phyloP scores from a whole-genome alignment of 2,797 vertebrate species.

The Denticeps clupeoides region DNA sequence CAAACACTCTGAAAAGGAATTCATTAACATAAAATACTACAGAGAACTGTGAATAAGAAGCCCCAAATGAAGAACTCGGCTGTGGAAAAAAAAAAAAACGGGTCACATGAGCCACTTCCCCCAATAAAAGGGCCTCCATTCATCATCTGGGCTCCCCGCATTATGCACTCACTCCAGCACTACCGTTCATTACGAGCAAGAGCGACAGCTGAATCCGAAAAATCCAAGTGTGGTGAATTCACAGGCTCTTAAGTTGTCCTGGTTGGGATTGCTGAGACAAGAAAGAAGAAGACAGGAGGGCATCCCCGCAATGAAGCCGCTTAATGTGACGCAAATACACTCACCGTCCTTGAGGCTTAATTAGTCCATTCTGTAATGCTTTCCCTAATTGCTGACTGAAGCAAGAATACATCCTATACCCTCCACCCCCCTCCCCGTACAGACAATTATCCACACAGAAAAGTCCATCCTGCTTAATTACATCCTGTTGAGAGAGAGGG shows the following conservation, averaged over 20 bases:
- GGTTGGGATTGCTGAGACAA: not conserved
- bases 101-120: too few species aligned
- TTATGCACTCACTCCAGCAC: too few species aligned
- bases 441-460: conserved; percentile 51
- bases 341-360: conserved; percentile 53
- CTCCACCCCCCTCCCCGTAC: conserved; percentile 5
- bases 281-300: conserved; percentile 9
- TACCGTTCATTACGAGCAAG: conserved; percentile 16
- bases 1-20: too few species aligned
- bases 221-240: conserved; percentile 41
- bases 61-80: too few species aligned
- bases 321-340: conserved; percentile 32
- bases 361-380: conserved; percentile 47
- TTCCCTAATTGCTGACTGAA: conserved; percentile 49
- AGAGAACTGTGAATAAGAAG: too few species aligned
- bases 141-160: conserved; percentile 4
- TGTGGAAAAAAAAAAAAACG: too few species aligned
- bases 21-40: too few species aligned
- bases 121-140: conserved; percentile 8
- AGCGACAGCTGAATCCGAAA: conserved; percentile 29
- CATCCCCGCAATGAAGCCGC: conserved; percentile 30
- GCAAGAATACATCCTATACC: conserved; percentile 31
- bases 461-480: conserved; percentile 50
- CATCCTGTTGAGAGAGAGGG: conserved; percentile 26
- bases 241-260: conserved; percentile 20